Evolutionary conservation across 2,797 vertebrate species (phyloP).

Genomic region (Myiotriccus ornatus): DNA sequence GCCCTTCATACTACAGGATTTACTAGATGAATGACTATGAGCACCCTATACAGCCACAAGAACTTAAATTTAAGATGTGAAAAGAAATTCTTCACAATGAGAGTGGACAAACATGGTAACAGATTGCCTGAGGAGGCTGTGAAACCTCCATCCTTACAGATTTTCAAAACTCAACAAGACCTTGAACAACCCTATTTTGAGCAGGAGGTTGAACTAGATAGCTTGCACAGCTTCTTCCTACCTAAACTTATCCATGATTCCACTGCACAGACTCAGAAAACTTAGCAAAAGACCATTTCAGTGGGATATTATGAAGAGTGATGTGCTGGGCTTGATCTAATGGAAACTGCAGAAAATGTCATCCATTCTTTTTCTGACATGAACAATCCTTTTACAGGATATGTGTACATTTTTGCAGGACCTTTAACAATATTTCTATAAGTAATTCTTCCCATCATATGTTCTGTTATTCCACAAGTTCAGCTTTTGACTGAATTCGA

Average conservation of each 20-base stretch:
- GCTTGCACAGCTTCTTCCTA: neutral
- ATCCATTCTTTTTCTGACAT: neutral
- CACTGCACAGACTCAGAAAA: neutral
- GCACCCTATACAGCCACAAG: neutral
- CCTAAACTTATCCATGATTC: neutral
- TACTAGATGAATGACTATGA: neutral
- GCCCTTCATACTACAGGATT: neutral
- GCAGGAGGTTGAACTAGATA: neutral
- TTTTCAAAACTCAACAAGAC: neutral
- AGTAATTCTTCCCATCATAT: neutral
- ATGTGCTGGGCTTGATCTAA: neutral
- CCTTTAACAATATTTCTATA: neutral
- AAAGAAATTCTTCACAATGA: neutral
- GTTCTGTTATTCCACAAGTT: neutral
- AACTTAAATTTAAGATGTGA: neutral
- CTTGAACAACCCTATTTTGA: neutral
- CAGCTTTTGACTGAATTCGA: neutral
- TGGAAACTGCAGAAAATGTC: neutral
- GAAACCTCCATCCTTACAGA: neutral
- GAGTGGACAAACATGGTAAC: neutral
- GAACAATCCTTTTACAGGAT: neutral
- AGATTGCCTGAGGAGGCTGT: neutral
- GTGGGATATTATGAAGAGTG: neutral
- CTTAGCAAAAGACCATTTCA: neutral
- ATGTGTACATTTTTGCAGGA: neutral